Evolutionary conservation across 2,797 vertebrate species (phyloP).

Genomic region (Anas acuta): DNA sequence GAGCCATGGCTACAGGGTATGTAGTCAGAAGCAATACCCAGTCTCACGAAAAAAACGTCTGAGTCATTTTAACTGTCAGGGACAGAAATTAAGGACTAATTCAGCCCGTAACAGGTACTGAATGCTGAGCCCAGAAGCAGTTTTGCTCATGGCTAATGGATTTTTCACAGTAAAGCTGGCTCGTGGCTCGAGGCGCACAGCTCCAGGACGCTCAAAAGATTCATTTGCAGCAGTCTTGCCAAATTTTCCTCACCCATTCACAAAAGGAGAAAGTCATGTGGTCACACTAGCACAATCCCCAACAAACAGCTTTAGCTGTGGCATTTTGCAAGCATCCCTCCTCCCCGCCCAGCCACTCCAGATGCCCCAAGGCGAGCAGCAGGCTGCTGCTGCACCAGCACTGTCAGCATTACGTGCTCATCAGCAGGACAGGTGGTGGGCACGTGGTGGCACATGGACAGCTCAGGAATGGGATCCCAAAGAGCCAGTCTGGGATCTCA

Average conservation of each 20-base stretch:
- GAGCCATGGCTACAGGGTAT: conserved; percentile 10
- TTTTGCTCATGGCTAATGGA: conserved; percentile 24
- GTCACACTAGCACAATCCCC: background rate
- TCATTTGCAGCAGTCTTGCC: background rate
- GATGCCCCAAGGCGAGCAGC: background rate
- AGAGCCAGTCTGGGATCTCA: background rate
- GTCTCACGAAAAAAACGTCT: background rate
- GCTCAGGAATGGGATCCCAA: background rate
- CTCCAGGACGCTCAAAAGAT: background rate
- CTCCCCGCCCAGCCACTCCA: background rate
- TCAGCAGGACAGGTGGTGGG: background rate
- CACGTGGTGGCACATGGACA: background rate
- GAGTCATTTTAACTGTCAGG: conserved; percentile 44
- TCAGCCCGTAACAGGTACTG: conserved; percentile 25
- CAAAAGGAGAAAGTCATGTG: background rate
- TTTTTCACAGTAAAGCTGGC: conserved; percentile 20
- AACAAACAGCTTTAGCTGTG: background rate
- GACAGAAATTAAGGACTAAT: conserved; percentile 55
- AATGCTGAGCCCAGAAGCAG: conserved; percentile 15
- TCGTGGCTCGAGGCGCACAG: background rate
- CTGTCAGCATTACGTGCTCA: background rate
- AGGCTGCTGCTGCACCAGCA: background rate
- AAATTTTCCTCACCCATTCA: background rate
- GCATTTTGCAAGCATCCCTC: background rate
- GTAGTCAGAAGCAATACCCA: conserved; percentile 33